Evolutionary conservation across 1,140 invertebrate genomes (phyloP), one percentile per base, ranked within the genome.

Genomic region (Branchinecta lindahli): DNA sequence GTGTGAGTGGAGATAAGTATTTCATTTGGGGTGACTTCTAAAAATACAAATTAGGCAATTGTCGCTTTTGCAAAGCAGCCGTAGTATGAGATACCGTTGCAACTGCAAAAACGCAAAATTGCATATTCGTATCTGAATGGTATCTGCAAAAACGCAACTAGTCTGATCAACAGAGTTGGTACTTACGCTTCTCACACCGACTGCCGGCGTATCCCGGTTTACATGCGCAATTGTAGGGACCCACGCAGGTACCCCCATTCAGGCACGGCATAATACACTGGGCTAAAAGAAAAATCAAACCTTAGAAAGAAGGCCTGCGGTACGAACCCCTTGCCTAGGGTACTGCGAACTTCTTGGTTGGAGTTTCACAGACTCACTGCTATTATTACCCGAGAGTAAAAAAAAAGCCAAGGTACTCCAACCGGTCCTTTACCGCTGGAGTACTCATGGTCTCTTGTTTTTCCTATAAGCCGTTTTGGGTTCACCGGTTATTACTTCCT

Each of bases 181-280:
- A 73, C 73, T 72, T 72, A 75, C 74, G 70, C 67, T n/a, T 74
- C 70, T 74, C 70, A 46, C 72, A 73, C 46, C 70, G 72, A 45
- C 20, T 66, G 46, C 70, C 66, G 21, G 65, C 69, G 52, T 70
- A 68, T 8, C 79, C 79, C 12, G 69, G 66, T 52, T 73, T 75
- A 76, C 80, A 81, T 18, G 72, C 72, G 70, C 80, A 81, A 67
- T 73, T 73, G 71, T 79, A 79, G 8, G 79, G 79, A 9, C 72
- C 75, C 8, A 75, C 72, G 72, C 79, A 80, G 3, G 69, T 70
- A 3, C 79, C 79, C 33, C 78, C 78, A 75, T 80, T 76, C 44
- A 80, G 69, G 72, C 79, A 80, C 20, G 79, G 79, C 33, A 79
- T 65, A 21, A 78, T 76, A 70, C 75, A 76, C 46, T 75, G 70